Evolutionary conservation across 2,888 invertebrate species (phyloP), one percentile per base, ranked within the genome.

Genomic region (Lordiphosa fenestrarum): DNA sequence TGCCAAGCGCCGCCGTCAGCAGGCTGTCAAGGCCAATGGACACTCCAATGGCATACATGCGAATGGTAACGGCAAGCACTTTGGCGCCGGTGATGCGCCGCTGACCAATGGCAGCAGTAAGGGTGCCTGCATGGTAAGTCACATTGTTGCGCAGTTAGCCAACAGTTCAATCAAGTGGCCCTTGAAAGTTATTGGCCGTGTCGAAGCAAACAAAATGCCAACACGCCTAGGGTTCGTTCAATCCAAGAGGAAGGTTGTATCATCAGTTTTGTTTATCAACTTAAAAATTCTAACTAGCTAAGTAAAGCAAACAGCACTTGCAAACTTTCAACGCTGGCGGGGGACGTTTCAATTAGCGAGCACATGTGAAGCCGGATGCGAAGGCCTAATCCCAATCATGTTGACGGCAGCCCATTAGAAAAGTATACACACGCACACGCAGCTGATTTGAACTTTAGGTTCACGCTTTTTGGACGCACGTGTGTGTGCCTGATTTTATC

Each of bases 91-190:
- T 25, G 84, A 71, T 51, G 48, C 66, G 33, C 56, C 55, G 53
- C 52, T 71, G 49, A 46, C 69, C 42, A 87, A 86, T 65, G 85
- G 85, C 60, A 72, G 74, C 58, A 90, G 90, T 73, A 88, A 88
- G 64, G 91, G 91, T 60, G 91, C 91, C 65, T 95, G 95, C 88
- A 95, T 95, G 95, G 94, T 94, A 86, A 91, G 92, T 55, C 37
- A 37, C 15, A 5, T 38, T 30, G 53, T 30, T 48, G 21, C 53
- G 44, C 25, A 42, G 42, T 46, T 36, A 44, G 44, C 33, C 49
- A 41, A 55, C 51, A 47, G 2, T 53, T 52, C 67, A 60, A 69
- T 69, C 66, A 74, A 62, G 65, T 67, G 59, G 75, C 75, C 69
- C 67, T 82, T 75, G 73, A 73, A 68, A 58, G 60, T 64, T 69